A percentile compares a stretch with the other conserved stretches of the same genome.
These are phyloP conservation scores for Turritopsis rubra DNA, from an alignment of 30 jellyfish, hydroid and myxozoan species.

Conservation along the genomic window DNA sequence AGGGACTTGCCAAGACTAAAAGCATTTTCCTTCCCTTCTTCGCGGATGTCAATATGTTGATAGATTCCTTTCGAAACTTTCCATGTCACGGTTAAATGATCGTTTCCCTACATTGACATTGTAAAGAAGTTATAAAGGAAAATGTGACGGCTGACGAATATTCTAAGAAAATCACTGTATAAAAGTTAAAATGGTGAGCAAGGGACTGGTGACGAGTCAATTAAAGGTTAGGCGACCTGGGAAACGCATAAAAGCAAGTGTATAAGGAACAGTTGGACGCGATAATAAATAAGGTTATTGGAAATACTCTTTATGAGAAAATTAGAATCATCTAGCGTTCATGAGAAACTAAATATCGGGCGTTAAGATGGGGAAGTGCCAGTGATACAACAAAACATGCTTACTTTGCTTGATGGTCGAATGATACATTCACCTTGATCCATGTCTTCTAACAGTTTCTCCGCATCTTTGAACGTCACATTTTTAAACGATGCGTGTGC, in stretches of 20 bases:
- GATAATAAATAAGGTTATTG: too few species aligned
- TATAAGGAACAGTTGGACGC: too few species aligned
- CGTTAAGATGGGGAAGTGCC: too few species aligned
- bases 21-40: conserved; percentile 95
- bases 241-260: too few species aligned
- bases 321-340: too few species aligned
- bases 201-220: too few species aligned
- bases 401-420: conserved; percentile 95
- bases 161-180: too few species aligned
- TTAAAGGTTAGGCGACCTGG: too few species aligned
- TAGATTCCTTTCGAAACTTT: conserved; percentile 71
- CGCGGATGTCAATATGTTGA: conserved; percentile 90
- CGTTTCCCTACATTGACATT: conserved; percentile 62
- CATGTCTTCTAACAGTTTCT: conserved; percentile 53
- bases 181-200: too few species aligned
- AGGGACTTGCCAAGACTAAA: conserved; percentile 91
- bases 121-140: background rate
- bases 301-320: too few species aligned
- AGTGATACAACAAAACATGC: too few species aligned
- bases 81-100: conserved; percentile 97
- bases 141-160: background rate
- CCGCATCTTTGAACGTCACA: conserved; percentile 96
- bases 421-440: conserved; percentile 88
- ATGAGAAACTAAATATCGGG: too few species aligned
- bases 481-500: conserved; percentile 93